A percentile compares a stretch with the other conserved stretches of the same genome.
Evolutionary conservation across 2,888 invertebrate species (phyloP).

Genomic region (Eupithecia pulchellata): DNA sequence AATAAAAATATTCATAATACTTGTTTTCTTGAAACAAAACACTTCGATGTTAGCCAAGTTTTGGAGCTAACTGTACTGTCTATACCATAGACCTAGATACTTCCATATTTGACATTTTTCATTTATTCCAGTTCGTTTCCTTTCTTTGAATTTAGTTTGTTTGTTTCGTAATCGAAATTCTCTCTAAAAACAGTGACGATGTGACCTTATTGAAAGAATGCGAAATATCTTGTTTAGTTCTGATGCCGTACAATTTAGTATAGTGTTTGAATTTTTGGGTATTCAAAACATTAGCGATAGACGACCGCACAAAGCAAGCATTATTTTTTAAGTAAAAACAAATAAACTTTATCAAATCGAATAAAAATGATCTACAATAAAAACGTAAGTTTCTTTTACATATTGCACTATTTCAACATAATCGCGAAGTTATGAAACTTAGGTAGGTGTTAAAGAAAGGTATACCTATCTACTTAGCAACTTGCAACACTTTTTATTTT

Average conservation of each 20-base stretch:
- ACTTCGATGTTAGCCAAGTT: too few relatives aligned
- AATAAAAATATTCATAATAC: too few relatives aligned
- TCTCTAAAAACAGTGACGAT: too few relatives aligned
- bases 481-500: neutral
- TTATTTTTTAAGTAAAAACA: neutral
- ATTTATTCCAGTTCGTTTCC: too few relatives aligned
- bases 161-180: neutral
- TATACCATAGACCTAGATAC: too few relatives aligned
- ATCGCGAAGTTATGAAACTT: neutral
- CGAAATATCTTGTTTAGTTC: neutral
- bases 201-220: neutral
- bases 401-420: slow-evolving; percentile 15
- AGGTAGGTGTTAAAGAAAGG: neutral
- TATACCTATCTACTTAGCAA: neutral
- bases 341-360: neutral
- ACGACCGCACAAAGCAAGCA: neutral
- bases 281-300: neutral
- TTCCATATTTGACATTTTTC: too few relatives aligned
- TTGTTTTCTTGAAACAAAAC: too few relatives aligned
- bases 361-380: slow-evolving; percentile 36
- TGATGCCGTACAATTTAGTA: neutral
- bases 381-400: slow-evolving; percentile 44
- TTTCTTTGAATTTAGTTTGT: neutral
- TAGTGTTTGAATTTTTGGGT: neutral
- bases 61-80: too few relatives aligned